phyloP scores from a whole-genome alignment of 2,113 vertebrate genomes.

The Salvator merianae region DNA sequence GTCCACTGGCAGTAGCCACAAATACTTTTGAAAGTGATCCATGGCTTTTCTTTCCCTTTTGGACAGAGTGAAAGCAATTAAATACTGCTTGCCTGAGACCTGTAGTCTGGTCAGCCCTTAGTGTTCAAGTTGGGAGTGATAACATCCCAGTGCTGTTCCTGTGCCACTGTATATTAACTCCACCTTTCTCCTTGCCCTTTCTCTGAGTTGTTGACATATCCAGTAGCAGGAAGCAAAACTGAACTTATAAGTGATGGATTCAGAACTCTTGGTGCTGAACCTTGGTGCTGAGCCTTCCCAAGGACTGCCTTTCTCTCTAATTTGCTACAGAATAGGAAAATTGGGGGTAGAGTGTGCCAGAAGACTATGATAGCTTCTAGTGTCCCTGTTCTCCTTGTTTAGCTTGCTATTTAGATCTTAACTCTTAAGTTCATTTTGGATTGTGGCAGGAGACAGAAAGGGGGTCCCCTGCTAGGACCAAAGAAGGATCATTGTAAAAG shows the following conservation, averaged over 20 bases:
- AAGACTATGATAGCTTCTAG: not conserved
- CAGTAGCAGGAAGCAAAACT: not conserved
- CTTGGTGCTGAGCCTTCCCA: not conserved
- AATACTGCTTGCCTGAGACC: not conserved
- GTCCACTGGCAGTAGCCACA: not conserved
- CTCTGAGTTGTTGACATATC: not conserved
- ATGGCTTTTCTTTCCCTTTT: not conserved
- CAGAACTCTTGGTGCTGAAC: not conserved
- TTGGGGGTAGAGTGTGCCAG: not conserved
- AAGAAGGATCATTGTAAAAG: not conserved
- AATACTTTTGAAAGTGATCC: not conserved
- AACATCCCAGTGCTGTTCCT: not conserved
- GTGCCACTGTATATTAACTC: not conserved
- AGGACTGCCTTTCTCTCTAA: not conserved
- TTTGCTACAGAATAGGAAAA: not conserved
- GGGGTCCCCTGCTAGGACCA: not conserved
- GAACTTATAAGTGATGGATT: not conserved
- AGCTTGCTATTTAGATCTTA: not conserved
- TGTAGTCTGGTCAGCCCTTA: not conserved
- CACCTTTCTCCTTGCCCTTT: not conserved
- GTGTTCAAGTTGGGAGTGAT: not conserved
- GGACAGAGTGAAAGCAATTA: constrained; percentile 1
- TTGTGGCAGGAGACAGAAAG: not conserved
- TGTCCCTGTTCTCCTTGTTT: not conserved
- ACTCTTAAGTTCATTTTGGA: not conserved